Conservation (phyloP, 2,113 vertebrate species). For the Elachura formosa region DNA sequence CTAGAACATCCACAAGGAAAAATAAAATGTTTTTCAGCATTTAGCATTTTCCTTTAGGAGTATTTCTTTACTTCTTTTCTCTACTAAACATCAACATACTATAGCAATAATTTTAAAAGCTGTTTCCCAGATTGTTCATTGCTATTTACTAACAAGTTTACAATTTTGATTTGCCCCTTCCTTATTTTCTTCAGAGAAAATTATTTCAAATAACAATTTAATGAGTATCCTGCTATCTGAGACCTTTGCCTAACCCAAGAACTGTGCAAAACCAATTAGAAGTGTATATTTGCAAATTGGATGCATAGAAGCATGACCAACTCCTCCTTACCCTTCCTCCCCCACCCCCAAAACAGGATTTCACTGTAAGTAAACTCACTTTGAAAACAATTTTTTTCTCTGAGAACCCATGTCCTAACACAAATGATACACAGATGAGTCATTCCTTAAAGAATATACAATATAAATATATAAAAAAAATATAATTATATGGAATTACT, state of each 20-base stretch:
- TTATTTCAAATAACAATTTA: conserved; percentile 37
- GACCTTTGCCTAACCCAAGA: conserved; percentile 25
- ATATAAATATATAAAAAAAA: background rate
- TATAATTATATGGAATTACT: background rate
- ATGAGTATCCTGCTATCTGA: conserved; percentile 34
- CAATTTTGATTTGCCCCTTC: background rate
- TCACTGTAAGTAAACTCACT: background rate
- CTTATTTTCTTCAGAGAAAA: background rate
- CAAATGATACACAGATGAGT: background rate
- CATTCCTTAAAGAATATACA: background rate
- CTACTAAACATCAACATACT: background rate
- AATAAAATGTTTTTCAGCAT: background rate
- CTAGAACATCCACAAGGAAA: background rate
- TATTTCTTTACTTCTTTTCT: background rate
- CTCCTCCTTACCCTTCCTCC: no score
- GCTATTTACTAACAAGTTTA: conserved; percentile 12
- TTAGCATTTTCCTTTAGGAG: background rate
- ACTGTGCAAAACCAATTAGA: conserved; percentile 29
- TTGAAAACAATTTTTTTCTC: background rate
- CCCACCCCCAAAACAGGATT: background rate
- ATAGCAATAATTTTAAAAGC: conserved; percentile 23
- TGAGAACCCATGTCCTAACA: background rate
- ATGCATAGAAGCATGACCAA: background rate
- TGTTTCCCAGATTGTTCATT: background rate
- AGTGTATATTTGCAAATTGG: conserved; percentile 24